phyloP scores from a whole-genome alignment of 2,797 vertebrate species.

The Vespertilio murinus region DNA sequence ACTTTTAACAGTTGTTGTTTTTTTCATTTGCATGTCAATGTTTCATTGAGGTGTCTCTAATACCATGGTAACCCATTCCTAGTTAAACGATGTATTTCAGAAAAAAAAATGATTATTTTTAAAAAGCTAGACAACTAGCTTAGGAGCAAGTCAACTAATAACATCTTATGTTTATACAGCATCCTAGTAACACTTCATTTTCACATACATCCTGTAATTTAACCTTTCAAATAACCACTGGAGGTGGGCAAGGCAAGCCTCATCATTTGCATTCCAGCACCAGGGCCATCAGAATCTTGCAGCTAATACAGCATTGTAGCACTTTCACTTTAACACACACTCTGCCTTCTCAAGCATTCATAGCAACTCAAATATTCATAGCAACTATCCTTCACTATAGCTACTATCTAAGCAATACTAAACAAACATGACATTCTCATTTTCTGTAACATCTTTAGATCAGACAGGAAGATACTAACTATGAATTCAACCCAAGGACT shows the following conservation, averaged over 20 bases:
- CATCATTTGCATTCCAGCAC: not conserved
- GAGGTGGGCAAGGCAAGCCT: not conserved
- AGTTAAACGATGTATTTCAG: not conserved
- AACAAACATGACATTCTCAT: constrained; percentile 47
- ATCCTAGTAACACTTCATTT: constrained; percentile 24
- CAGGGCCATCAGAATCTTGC: not conserved
- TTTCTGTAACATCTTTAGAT: constrained; percentile 47
- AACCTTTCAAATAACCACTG: constrained; percentile 41
- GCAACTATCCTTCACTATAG: constrained; percentile 28
- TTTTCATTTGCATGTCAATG: not conserved
- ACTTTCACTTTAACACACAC: constrained; percentile 29
- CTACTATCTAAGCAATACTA: constrained; percentile 41
- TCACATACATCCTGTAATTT: not conserved
- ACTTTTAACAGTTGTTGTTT: not conserved
- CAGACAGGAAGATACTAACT: not conserved
- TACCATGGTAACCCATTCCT: not conserved
- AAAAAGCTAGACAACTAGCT: not conserved
- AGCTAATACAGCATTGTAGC: not conserved
- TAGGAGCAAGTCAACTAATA: constrained; percentile 6
- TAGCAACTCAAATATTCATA: constrained; percentile 34
- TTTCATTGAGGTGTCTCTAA: constrained; percentile 18
- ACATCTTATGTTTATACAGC: not conserved
- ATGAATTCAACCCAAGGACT: not conserved
- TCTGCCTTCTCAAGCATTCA: constrained; percentile 36
- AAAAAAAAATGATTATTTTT: not conserved